Evolutionary conservation across 1,140 invertebrate species (phyloP), one percentile per base, ranked within the genome.

Genomic region (Helicoverpa zea): DNA sequence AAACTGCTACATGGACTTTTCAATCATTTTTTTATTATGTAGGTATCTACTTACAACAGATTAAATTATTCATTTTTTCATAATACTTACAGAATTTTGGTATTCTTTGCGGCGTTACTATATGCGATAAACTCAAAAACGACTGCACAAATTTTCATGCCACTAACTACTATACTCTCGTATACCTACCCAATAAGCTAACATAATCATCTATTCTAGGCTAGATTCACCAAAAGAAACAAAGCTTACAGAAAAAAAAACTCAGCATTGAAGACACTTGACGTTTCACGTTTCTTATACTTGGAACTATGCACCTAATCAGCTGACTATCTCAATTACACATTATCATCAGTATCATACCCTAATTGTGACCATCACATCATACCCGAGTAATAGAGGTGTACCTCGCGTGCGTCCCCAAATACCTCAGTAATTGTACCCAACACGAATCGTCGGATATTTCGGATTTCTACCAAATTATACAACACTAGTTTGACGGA

Each of bases 371-470:
- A 66, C n/a, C 35, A 54, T 64, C 29, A 77, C 51, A 49, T 63
- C n/a, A 77, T 64, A 66, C 11, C 29, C 59, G 49, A 43, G 49
- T 77, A 77, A 77, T 77, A 66, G 75, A 77, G 75, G 75, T 77
- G 59, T 14, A 43, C 56, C 61, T 79, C 82, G 75, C 75, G 29
- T 75, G 23, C 63, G 30, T 66, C 68, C 80, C 63, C 56, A 82
- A 83, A 88, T 88, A 80, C 86, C 81, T 59, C 59, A 81, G 81
- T 88, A 88, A 88, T 88, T 83, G 86, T 79, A 56, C 63, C 75
- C 63, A 80, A 85, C 81, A 81, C 66, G 75, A 43, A 61, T 30
- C 59, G 30, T 49, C 47, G 30, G 83, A 89, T 89, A 85, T 84
- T 82, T 88, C 78, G 49, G 52, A 77, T 77, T 54, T 77, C 66